Percentiles rank a stretch among this genome's conserved stretches.
Conservation (phyloP, 2,113 vertebrate genomes). For the Etheostoma spectabile region DNA sequence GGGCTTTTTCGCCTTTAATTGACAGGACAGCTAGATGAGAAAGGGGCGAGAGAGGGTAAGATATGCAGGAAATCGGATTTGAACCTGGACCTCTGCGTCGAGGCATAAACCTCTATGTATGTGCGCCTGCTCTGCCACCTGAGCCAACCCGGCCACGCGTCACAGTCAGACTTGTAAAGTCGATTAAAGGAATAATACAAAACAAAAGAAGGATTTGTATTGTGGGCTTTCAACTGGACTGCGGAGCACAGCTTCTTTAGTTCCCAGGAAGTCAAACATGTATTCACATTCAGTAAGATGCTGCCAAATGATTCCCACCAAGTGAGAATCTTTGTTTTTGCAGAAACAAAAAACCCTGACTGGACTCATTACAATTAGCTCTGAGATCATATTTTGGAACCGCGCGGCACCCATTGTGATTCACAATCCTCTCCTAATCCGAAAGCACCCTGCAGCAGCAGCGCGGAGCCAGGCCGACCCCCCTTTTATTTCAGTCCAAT, state of each 20-base stretch:
- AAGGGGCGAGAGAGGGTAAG: no score
- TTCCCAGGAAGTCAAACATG: background rate
- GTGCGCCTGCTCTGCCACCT: no score
- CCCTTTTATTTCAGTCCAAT: constrained; percentile 49
- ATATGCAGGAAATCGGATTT: no score
- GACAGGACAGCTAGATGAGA: no score
- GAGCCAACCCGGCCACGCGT: no score
- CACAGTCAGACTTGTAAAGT: no score
- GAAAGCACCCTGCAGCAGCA: constrained; percentile 17
- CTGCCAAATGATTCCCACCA: background rate
- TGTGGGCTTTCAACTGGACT: no score
- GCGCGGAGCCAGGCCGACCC: background rate
- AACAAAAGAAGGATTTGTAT: no score
- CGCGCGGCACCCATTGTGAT: constrained; percentile 14
- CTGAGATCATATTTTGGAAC: constrained; percentile 46
- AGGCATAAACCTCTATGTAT: no score
- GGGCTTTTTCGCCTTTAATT: no score
- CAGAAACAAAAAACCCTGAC: background rate
- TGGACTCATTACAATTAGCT: constrained; percentile 34
- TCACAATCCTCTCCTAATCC: constrained; percentile 37
- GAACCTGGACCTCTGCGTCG: no score
- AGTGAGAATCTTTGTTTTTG: constrained; percentile 10
- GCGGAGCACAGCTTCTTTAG: background rate
- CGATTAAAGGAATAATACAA: no score
- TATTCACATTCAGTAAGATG: background rate